phyloP scores from a whole-genome alignment of 2,888 invertebrate genomes.

The Phania funesta region DNA sequence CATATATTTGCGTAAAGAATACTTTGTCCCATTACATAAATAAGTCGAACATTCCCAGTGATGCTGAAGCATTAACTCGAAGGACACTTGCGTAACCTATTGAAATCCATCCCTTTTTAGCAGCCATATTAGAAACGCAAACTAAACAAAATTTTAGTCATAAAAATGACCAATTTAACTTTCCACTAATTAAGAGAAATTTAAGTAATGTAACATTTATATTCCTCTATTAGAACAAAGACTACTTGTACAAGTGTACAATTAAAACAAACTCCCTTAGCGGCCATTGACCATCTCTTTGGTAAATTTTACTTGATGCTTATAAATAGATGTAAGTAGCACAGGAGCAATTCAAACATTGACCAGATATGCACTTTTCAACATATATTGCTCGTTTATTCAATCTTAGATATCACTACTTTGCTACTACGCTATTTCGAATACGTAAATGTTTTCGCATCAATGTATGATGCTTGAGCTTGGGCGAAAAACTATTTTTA shows the following conservation, averaged over 20 bases:
- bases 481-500: conserved; percentile 46
- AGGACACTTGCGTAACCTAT: background rate
- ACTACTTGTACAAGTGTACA: conserved; percentile 18
- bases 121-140: background rate
- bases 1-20: too few relatives aligned
- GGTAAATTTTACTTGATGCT: background rate
- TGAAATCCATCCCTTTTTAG: background rate
- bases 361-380: background rate
- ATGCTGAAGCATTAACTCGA: too few relatives aligned
- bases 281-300: conserved; percentile 63
- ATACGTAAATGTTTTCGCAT: conserved; percentile 16
- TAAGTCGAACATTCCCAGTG: too few relatives aligned
- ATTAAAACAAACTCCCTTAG: conserved; percentile 58
- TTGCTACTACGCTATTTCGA: conserved; percentile 5
- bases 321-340: conserved; percentile 18
- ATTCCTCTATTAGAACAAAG: background rate
- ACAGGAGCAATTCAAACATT: conserved; percentile 45
- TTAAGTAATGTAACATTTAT: conserved; percentile 10
- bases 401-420: conserved; percentile 36
- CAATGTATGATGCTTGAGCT: background rate
- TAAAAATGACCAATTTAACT: conserved; percentile 53
- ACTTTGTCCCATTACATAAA: too few relatives aligned
- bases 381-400: background rate
- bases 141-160: conserved; percentile 41
- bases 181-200: conserved; percentile 51